These are phyloP conservation scores for Melopsittacus undulatus DNA, from an alignment of 2,797 vertebrate species.

Conservation along the genomic window DNA sequence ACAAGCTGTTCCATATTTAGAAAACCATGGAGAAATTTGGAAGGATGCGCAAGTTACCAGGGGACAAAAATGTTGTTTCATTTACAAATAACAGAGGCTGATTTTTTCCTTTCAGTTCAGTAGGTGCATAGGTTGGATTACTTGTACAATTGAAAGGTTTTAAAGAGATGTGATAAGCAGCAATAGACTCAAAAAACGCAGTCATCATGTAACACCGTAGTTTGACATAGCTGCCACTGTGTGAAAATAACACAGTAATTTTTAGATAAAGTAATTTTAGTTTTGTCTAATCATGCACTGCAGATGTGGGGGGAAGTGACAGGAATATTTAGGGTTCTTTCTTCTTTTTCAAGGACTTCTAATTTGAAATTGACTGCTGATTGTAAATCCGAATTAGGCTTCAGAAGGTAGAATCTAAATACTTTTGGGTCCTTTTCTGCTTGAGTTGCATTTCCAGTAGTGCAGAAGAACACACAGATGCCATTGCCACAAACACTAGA, in stretches of 20 bases:
- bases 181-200: not conserved
- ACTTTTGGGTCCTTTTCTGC: not conserved
- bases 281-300: not conserved
- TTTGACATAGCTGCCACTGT: not conserved
- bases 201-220: not conserved
- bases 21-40: not conserved
- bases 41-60: not conserved
- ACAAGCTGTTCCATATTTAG: not conserved
- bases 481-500: not conserved
- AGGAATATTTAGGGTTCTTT: not conserved
- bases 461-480: constrained; percentile 23
- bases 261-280: not conserved
- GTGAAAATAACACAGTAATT: not conserved
- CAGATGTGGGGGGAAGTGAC: not conserved
- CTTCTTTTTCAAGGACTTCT: not conserved
- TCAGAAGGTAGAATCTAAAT: not conserved
- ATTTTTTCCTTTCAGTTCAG: not conserved
- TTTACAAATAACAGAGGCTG: accelerated
- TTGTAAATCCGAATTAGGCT: not conserved
- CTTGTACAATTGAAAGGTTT: not conserved
- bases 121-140: not conserved
- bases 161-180: not conserved
- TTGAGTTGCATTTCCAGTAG: not conserved
- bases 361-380: not conserved
- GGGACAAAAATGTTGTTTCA: not conserved